Evolutionary conservation across 2,113 vertebrate species (phyloP), one percentile per base, ranked within the genome.

Genomic region (Benitochromis conjunctus): DNA sequence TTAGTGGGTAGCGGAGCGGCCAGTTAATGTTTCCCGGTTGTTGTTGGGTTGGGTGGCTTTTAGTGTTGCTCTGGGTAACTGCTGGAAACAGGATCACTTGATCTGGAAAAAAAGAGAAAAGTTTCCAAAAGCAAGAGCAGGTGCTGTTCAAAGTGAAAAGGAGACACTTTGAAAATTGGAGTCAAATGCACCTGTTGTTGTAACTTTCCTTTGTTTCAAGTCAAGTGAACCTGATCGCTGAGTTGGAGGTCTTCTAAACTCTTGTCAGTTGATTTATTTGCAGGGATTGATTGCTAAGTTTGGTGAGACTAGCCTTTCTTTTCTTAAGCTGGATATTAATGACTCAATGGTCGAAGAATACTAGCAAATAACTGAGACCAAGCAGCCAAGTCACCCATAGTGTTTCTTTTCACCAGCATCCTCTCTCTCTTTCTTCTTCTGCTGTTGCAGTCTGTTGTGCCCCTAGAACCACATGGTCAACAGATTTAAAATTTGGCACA

Each of bases 11-110:
- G 95, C 94, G 80, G 91, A 94, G 93, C 94, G 87, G 92, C 64
- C 94, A 91, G 95, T 95, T 96, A 97, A 96, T 96, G 95, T 94
- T 97, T 97, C 96, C 96, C 95, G 95, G 94, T 96, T 94, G 92
- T 93, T 95, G 85, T 81, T 86, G 92, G 95, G 94, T 94, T 94
- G 94, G 94, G 90, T 94, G 88, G 87, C 95, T 96, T 96, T 96
- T 96, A 96, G 94, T 84, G 93, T 88, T 91, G 91, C 95, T 81
- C 80, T 85, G 56, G 80, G 91, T 89, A 85, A 92, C 91, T 92
- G 93, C 92, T 81, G 94, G 94, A 93, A 94, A 94, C 91, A 88
- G 88, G 93, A 95, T 92, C 93, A 87, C 82, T 92, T 85, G 69
- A 93, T 92, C 92, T 84, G 78, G 48, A 77, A 12, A 79, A 80